Evolutionary conservation across 1,140 invertebrate species (phyloP), one percentile per base, ranked within the genome.

Genomic region (Drosophila guanche): DNA sequence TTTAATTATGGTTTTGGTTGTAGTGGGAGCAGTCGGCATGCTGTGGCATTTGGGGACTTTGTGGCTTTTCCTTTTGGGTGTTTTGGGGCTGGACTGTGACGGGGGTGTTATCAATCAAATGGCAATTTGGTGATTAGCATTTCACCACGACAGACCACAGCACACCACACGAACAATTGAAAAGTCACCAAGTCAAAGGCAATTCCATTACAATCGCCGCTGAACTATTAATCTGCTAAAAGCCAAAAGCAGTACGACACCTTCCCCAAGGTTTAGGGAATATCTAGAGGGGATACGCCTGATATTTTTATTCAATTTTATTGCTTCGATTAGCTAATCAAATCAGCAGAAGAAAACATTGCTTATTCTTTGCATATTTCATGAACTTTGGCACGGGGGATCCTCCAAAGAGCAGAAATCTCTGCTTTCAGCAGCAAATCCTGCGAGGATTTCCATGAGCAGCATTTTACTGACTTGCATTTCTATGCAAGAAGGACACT

Each of bases 321-420:
- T 70, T 42, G 53, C 27, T 68, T 86, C 81, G 81, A 86, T 86
- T 81, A 85, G 77, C 72, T 86, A 77, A 81, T 74, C 75, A 76
- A 67, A 77, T 81, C 63, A 54, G 40, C 23, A 56, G 29, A 63
- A 68, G 50, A 58, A 53, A 47, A 47, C 58, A 57, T 58, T 70
- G 51, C 58, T 48, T 71, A 61, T 74, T 61, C 67, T 61, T 68
- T 85, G 61, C 50, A 86, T 88, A 81, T 88, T 86, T 75, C 47
- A 86, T 81, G 74, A 81, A 57, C 66, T 57, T 29, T 52, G 47
- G 48, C 63, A 61, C 43, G 61, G 54, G 70, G 74, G 86, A 77
- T 76, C 61, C 51, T 50, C 65, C 7, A 68, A 68, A 20, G 16
- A 20, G 33, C 29, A 65, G 51, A 68, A 48, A 56, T 68, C 23